These are phyloP conservation scores for Vidua chalybeata DNA, from an alignment of 2,113 vertebrate genomes.

Conservation along the genomic window DNA sequence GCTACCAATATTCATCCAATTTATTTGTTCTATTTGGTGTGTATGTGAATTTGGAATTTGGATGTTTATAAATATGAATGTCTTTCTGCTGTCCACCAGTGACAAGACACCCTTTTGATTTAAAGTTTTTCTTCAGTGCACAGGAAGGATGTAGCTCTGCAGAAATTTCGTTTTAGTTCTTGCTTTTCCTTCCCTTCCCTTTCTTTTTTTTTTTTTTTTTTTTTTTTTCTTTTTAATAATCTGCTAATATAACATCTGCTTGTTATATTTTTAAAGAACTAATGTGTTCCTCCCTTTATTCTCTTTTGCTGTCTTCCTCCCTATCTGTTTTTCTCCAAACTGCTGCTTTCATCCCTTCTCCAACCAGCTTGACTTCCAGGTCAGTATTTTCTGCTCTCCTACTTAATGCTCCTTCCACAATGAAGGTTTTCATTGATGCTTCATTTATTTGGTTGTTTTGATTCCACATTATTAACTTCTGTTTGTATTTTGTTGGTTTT, in stretches of 20 bases:
- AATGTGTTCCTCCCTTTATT: conserved; percentile 77
- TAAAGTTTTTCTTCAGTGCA: background rate
- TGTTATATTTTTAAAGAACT: conserved; percentile 74
- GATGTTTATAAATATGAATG: background rate
- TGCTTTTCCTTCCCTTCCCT: background rate
- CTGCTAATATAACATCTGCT: conserved; percentile 69
- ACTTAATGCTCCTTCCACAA: conserved; percentile 43
- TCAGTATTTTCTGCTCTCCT: conserved; percentile 77
- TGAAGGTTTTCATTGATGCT: conserved; percentile 59
- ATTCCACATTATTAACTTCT: conserved; percentile 10
- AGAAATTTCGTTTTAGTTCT: conserved; percentile 21
- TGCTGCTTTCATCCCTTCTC: conserved; percentile 76
- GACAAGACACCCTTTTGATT: background rate
- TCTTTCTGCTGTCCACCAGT: background rate
- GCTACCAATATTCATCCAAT: background rate
- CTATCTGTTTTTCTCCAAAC: conserved; percentile 75
- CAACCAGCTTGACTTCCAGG: conserved; percentile 92
- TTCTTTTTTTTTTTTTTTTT: background rate
- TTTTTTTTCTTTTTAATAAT: conserved; percentile 5
- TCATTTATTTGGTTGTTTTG: conserved; percentile 41
- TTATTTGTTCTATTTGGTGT: background rate
- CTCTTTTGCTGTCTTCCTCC: conserved; percentile 70
- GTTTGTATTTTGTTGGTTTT: conserved; percentile 19
- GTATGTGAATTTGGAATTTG: background rate
- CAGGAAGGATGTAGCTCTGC: background rate